A percentile compares a stretch with the other conserved stretches of the same genome.
These are phyloP conservation scores for Lasioglossum zephyrum DNA, from an alignment of 2,888 invertebrate genomes.

Conservation along the genomic window DNA sequence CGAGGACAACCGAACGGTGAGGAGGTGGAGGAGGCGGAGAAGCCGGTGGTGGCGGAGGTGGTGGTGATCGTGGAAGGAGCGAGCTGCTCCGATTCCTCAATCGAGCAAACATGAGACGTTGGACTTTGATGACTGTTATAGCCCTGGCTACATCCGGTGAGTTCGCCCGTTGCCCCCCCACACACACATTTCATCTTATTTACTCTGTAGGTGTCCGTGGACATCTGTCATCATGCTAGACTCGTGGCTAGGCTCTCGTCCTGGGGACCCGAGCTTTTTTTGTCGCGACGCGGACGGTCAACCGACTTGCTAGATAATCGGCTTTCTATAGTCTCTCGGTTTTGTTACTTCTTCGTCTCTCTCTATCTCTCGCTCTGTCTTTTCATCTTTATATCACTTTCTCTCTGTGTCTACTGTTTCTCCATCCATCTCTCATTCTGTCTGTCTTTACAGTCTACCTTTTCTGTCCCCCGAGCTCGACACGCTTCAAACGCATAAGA, in stretches of 20 bases:
- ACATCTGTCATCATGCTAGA: not conserved
- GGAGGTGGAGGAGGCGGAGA: slow-evolving; percentile 64
- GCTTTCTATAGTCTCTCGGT: slow-evolving; percentile 20
- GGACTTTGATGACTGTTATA: slow-evolving; percentile 83
- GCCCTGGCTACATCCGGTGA: slow-evolving; percentile 84
- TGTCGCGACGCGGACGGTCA: slow-evolving; percentile 32
- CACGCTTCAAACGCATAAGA: slow-evolving; percentile 24
- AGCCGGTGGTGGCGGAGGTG: slow-evolving; percentile 62
- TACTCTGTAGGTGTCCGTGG: not conserved
- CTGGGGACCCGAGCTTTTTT: slow-evolving; percentile 37
- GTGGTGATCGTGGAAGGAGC: slow-evolving; percentile 65
- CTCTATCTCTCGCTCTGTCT: too few relatives aligned
- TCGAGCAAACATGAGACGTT: slow-evolving; percentile 81
- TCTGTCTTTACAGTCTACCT: slow-evolving; percentile 23
- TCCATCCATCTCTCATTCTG: not conserved
- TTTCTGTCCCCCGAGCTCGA: not conserved
- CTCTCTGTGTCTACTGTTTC: slow-evolving; percentile 16
- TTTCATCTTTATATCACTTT: slow-evolving; percentile 2
- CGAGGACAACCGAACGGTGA: slow-evolving; percentile 69
- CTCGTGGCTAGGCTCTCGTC: slow-evolving; percentile 51
- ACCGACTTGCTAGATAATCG: slow-evolving; percentile 22
- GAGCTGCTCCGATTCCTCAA: slow-evolving; percentile 54
- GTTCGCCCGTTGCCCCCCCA: slow-evolving; percentile 54
- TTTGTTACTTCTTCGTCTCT: slow-evolving; percentile 19
- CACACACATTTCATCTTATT: not conserved